Base-by-base conservation (phyloP, 53 echinoderm and acorn worm genomes). In the Pentamera pediparva region DNA sequence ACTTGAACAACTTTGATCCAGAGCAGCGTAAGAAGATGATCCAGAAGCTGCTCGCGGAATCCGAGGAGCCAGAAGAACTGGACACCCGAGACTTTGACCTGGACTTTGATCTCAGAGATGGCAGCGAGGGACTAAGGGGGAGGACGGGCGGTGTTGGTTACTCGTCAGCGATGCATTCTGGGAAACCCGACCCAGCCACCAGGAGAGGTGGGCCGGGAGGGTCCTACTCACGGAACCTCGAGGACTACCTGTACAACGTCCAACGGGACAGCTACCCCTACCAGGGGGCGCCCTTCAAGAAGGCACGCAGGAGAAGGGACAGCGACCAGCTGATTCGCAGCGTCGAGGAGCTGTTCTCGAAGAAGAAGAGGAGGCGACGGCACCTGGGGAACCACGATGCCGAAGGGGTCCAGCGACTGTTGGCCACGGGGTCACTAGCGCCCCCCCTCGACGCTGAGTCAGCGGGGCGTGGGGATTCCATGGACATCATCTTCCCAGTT, bases 381-480 rank as follows among this genome's bases (percentile, higher is more conserved):
- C 96, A 95, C 61, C 64, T 76, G 20, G 96, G 96, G 0, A 80
- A 81, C 20, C 96, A 95, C 28, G 96, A 95, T 74, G 82, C 75
- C 15, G 96, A 85, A n/a, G 96, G 96, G 0, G 63, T 87, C 6
- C 91, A 91, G 78, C 51, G 96, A 49, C 48, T 95, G 25, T 79
- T 95, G 24, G 81, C 90, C 13, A 95, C 96, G 1, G 96, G 91
- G 27, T 83, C 76, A 18, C 56, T 95, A 59, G 96, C 88, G 3
- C 96, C 96, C 10, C 69, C 70, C 10, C 77, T 91, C 0, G 57
- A 76, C 39, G 35, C 75, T 21, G 45, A 58, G 27, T 64, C n/a
- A 32, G 79, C 48, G 34, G 21, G 33, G 20, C 15, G 56, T 10
- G 75, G 57, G 4, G 69, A 86, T 65, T 86, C 87, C 76, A 95